These are phyloP conservation scores for Mesembrinibis cayennensis DNA, from an alignment of 2,113 vertebrate species.

Conservation along the genomic window DNA sequence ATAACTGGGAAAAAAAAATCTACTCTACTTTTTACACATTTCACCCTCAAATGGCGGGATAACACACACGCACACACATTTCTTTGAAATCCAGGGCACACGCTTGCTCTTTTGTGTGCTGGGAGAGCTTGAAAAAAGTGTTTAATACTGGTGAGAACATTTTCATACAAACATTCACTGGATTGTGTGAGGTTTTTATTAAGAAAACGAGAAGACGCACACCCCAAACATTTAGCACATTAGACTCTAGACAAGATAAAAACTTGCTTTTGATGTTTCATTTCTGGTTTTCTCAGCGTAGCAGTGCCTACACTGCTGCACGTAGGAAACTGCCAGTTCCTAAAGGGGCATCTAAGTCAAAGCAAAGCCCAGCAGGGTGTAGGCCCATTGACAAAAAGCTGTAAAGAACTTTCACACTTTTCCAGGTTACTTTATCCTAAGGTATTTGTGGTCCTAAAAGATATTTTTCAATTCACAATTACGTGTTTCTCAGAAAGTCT, in stretches of 20 bases:
- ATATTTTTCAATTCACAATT: conserved; percentile 55
- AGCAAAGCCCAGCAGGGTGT: not conserved
- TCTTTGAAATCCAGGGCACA: not conserved
- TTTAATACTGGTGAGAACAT: not conserved
- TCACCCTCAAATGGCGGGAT: not conserved
- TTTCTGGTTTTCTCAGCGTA: not conserved
- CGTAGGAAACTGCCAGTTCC: not conserved
- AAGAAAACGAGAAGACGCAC: not conserved
- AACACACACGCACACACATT: not conserved
- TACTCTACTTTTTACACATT: not conserved
- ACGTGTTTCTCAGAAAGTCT: conserved; percentile 41
- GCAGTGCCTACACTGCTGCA: not conserved
- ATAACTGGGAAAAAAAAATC: not conserved
- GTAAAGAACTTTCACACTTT: not conserved
- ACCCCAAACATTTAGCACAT: not conserved
- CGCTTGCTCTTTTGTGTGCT: not conserved
- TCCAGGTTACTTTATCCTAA: conserved; percentile 36
- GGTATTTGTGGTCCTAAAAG: conserved; percentile 21
- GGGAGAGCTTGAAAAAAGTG: not conserved
- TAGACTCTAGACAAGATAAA: not conserved
- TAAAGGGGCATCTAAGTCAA: not conserved
- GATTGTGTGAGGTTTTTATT: not conserved
- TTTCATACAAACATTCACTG: not conserved
- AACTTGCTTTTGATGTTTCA: not conserved
- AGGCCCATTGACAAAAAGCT: not conserved